A percentile compares a stretch with the other conserved stretches of the same genome.
These are phyloP conservation scores for Gobiocypris rarus DNA, from an alignment of 2,113 vertebrate genomes.

Conservation along the genomic window DNA sequence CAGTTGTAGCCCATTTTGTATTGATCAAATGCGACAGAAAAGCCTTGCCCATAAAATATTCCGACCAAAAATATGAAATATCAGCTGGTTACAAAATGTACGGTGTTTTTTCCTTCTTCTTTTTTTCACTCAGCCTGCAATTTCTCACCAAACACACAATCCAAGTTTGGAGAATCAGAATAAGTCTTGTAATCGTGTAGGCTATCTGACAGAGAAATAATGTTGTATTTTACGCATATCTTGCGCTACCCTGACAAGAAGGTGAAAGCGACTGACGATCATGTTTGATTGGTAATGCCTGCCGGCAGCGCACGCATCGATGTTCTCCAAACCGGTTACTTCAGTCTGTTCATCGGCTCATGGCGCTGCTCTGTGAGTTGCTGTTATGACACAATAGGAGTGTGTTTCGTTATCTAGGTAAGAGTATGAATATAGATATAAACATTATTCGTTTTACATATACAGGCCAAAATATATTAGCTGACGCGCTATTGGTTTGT, in stretches of 20 bases:
- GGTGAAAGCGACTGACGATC: background rate
- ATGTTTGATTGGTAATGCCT: constrained; percentile 44
- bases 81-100: background rate
- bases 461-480: background rate
- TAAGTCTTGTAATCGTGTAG: background rate
- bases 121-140: background rate
- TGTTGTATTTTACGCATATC: constrained; percentile 37
- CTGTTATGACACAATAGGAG: background rate
- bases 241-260: constrained; percentile 32
- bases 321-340: constrained; percentile 46
- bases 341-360: constrained; percentile 60
- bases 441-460: background rate
- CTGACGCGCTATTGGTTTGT: background rate
- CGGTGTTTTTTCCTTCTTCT: background rate
- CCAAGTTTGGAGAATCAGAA: background rate
- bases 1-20: too few species aligned
- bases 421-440: background rate
- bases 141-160: background rate
- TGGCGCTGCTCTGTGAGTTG: constrained; percentile 54
- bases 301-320: constrained; percentile 53
- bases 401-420: constrained; percentile 18
- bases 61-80: background rate
- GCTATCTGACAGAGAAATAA: background rate
- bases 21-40: background rate
- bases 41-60: background rate